These are phyloP conservation scores for Hydrotaea cyrtoneurina DNA, from an alignment of 2,888 invertebrate species.

Conservation along the genomic window DNA sequence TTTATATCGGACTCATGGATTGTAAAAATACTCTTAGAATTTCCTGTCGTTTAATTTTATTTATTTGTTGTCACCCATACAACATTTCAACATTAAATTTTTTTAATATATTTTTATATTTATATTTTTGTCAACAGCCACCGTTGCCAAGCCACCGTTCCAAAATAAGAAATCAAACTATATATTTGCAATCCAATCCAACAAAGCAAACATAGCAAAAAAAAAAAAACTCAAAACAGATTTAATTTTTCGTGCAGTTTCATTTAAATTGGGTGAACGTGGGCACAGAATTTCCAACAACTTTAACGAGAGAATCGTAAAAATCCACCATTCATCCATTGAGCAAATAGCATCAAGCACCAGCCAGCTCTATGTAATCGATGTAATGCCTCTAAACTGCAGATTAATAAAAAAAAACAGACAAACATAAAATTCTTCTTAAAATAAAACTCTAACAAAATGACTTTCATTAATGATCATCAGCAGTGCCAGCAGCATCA, in stretches of 20 bases:
- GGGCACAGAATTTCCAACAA: slow-evolving; percentile 39
- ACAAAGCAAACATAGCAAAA: too few relatives aligned
- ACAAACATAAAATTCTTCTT: slow-evolving; percentile 29
- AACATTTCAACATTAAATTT: too few relatives aligned
- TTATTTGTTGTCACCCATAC: too few relatives aligned
- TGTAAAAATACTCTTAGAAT: too few relatives aligned
- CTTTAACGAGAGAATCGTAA: slow-evolving; percentile 25
- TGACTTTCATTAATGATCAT: slow-evolving; percentile 37
- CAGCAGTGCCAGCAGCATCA: not conserved
- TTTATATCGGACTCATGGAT: too few relatives aligned
- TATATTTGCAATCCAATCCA: not conserved
- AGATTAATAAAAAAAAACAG: not conserved
- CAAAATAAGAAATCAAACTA: not conserved
- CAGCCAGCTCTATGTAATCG: not conserved
- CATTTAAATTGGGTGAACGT: slow-evolving; percentile 60
- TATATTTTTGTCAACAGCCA: too few relatives aligned
- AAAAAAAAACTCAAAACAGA: not conserved
- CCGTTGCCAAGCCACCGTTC: not conserved
- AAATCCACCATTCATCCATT: slow-evolving; percentile 25
- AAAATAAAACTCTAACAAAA: not conserved
- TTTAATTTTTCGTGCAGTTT: slow-evolving; percentile 36
- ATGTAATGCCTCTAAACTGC: slow-evolving; percentile 18
- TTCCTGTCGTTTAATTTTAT: too few relatives aligned
- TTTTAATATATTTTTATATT: too few relatives aligned
- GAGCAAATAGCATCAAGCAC: not conserved